Evolutionary conservation across 2,888 invertebrate genomes (phyloP).

Genomic region (Torymus auratus): DNA sequence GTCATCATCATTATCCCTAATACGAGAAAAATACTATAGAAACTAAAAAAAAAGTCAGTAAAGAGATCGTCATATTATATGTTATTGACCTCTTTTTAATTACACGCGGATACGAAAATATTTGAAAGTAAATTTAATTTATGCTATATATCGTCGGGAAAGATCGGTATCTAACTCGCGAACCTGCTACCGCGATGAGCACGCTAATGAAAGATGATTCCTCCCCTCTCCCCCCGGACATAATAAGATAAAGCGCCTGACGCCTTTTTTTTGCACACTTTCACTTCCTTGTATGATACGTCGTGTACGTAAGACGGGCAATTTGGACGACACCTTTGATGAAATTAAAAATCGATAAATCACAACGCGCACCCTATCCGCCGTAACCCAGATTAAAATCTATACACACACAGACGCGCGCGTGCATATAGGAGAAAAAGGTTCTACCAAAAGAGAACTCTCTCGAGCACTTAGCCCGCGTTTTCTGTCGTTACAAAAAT

Average conservation of each 20-base stretch:
- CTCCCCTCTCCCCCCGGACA: background rate
- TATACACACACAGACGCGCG: background rate
- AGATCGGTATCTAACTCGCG: slow-evolving; percentile 1
- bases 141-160: background rate
- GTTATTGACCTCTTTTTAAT: too few species aligned
- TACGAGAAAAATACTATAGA: too few species aligned
- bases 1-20: too few species aligned
- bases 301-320: too few species aligned
- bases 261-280: slow-evolving; percentile 32
- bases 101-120: too few species aligned
- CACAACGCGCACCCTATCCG: background rate
- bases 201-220: slow-evolving; percentile 39
- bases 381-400: background rate
- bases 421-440: background rate
- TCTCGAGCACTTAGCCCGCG: background rate
- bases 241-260: slow-evolving; percentile 31
- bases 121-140: background rate
- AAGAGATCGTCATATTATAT: too few species aligned
- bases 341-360: slow-evolving; percentile 47
- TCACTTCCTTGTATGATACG: slow-evolving; percentile 50
- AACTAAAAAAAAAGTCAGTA: too few species aligned
- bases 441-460: background rate
- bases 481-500: background rate
- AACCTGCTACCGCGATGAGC: background rate
- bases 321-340: slow-evolving; percentile 20